These are phyloP conservation scores for Columba janthina DNA, from an alignment of 2,113 vertebrate genomes.

Conservation along the genomic window DNA sequence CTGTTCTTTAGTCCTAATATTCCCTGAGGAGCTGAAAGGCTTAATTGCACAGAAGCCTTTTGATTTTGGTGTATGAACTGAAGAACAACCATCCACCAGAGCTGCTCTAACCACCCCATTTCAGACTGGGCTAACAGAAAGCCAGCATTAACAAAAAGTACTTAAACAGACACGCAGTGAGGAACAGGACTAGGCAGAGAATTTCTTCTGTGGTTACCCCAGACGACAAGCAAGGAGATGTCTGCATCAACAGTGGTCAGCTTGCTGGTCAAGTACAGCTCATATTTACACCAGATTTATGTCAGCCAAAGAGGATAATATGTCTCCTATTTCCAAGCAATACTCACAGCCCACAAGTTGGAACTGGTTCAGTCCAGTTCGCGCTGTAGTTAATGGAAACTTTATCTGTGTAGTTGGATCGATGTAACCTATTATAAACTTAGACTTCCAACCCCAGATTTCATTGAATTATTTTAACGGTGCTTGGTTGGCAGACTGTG, in stretches of 20 bases:
- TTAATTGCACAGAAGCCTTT: neutral
- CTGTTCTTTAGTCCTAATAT: neutral
- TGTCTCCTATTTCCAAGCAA: neutral
- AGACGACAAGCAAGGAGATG: neutral
- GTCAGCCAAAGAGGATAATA: neutral
- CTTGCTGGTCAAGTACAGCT: neutral
- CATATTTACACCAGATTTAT: neutral
- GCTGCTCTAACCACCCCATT: neutral
- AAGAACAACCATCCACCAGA: neutral
- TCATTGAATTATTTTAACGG: neutral
- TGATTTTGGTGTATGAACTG: neutral
- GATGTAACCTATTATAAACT: neutral
- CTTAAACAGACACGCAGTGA: neutral
- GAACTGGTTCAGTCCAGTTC: neutral
- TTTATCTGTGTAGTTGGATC: neutral
- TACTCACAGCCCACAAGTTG: neutral
- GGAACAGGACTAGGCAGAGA: neutral
- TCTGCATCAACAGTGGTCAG: neutral
- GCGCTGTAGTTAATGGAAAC: neutral
- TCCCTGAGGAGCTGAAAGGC: neutral
- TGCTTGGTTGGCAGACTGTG: neutral
- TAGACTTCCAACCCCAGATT: neutral
- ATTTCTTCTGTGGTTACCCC: neutral
- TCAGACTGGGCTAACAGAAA: neutral
- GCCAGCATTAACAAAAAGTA: neutral